Base-by-base conservation (phyloP, 1,140 invertebrate genomes). In the Platyscapa corneri region DNA sequence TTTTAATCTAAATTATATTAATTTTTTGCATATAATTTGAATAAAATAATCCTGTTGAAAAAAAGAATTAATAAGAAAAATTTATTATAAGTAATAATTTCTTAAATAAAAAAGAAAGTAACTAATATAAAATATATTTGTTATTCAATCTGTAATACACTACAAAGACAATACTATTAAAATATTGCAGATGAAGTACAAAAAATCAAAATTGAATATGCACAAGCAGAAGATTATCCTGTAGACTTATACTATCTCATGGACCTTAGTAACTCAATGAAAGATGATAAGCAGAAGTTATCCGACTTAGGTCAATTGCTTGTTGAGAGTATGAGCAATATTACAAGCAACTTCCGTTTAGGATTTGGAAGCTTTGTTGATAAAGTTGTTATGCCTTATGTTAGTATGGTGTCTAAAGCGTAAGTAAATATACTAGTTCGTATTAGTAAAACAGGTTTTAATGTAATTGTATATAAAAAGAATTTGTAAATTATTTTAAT, bases 281-380 rank as follows among this genome's bases (percentile, higher is more conserved):
- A 96, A 90, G 97, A 98, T 90, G 97, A 99, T 90, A 98, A 98
- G 90, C 95, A 97, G 70, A 98, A 97, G 89, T 94, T 99, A 20
- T 98, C 97, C 27, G 94, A 95, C 46, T 94, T 99, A 34, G 98
- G 98, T 34, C 95, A 96, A 90, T 91, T 96, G 65, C 94, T 99
- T 20, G 97, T 97, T 39, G 94, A 95, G 88, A 96, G 95, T 76
- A 97, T 98, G 97, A 95, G 94, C 86, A 96, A 96, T 86, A 96
- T 99, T 80, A 99, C 99, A 0, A 97, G 96, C 23, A 98, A 99
- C 90, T 99, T 99, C 93, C 95, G 96, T 74, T 95, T 99, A 56
- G 99, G 99, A 70, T 99, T 99, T 93, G 99, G 99, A 39, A 99
- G 98, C 42, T 99, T 99, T 94, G 98, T 99, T 0, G 99, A 99